Percentiles rank a stretch among this genome's conserved stretches.
These are phyloP conservation scores for Chelon labrosus DNA, from an alignment of 2,797 vertebrate genomes.

Conservation along the genomic window DNA sequence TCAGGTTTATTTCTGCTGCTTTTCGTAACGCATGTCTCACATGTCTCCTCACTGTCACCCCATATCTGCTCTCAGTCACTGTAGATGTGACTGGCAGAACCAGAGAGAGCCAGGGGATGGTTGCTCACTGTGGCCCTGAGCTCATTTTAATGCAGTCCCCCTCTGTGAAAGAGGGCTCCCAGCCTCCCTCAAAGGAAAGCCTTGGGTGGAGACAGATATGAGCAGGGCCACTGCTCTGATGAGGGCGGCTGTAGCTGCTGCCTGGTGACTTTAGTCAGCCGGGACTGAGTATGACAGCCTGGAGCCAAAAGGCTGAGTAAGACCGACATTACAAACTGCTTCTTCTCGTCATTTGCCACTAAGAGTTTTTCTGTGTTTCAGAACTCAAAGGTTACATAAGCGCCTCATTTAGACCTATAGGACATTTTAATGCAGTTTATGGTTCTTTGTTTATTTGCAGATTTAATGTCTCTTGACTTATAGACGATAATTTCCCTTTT, in stretches of 20 bases:
- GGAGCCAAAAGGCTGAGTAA: constrained; percentile 68
- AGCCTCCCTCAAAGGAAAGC: constrained; percentile 49
- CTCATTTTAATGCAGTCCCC: constrained; percentile 54
- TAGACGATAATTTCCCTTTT: constrained; percentile 7
- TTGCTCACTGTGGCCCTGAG: constrained; percentile 33
- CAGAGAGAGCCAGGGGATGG: constrained; percentile 28
- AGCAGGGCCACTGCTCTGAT: constrained; percentile 49
- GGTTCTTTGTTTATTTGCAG: background rate
- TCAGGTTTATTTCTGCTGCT: constrained; percentile 28
- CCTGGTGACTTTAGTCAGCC: constrained; percentile 56
- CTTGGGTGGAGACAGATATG: constrained; percentile 47
- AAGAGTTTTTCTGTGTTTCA: constrained; percentile 28
- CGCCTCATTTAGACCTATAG: constrained; percentile 1
- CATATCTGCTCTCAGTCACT: constrained; percentile 45
- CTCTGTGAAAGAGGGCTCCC: constrained; percentile 27
- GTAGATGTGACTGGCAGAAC: constrained; percentile 53
- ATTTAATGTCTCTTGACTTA: constrained; percentile 13
- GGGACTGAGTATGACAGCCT: constrained; percentile 62
- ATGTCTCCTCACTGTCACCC: constrained; percentile 51
- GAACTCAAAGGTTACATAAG: constrained; percentile 56
- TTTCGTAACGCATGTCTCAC: constrained; percentile 37
- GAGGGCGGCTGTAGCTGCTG: constrained; percentile 38
- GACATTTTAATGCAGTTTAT: background rate
- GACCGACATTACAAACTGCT: constrained; percentile 49
- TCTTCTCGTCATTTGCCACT: constrained; percentile 39